Evolutionary conservation across 2,797 vertebrate genomes (phyloP).

Genomic region (Florisuga fusca): DNA sequence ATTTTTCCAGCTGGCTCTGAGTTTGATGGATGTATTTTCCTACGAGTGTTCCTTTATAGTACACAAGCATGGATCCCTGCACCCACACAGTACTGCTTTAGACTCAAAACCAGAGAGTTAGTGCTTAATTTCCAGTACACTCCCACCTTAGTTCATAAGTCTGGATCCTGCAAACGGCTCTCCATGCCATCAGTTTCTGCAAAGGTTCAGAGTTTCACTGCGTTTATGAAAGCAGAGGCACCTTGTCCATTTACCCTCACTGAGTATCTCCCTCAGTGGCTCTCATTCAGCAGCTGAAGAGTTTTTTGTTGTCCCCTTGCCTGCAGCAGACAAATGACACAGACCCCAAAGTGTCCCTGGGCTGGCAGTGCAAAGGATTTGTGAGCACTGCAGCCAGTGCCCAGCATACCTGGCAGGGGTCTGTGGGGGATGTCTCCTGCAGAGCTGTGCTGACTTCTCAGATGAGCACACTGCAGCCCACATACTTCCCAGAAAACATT

Average conservation of each 20-base stretch:
- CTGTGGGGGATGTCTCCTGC: neutral
- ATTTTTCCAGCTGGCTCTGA: neutral
- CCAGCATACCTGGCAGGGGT: neutral
- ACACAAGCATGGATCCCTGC: too few relatives aligned
- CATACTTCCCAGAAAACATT: neutral
- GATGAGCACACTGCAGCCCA: neutral
- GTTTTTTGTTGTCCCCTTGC: neutral
- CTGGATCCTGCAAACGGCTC: neutral
- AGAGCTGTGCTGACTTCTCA: neutral
- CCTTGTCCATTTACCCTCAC: accelerated
- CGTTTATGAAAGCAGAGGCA: neutral
- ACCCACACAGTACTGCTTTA: neutral
- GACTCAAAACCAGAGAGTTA: accelerated
- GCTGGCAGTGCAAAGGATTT: neutral
- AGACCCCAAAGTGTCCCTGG: accelerated
- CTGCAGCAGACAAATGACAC: neutral
- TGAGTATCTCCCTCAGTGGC: neutral
- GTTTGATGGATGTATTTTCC: neutral
- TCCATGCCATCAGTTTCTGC: accelerated
- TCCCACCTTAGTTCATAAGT: neutral
- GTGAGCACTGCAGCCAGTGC: neutral
- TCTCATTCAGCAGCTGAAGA: neutral
- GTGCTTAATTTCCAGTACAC: neutral
- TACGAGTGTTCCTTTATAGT: neutral
- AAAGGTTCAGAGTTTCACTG: neutral